Evolutionary conservation across 2,888 invertebrate species (phyloP), one percentile per base, ranked within the genome.

Genomic region (Cephus pulcher): DNA sequence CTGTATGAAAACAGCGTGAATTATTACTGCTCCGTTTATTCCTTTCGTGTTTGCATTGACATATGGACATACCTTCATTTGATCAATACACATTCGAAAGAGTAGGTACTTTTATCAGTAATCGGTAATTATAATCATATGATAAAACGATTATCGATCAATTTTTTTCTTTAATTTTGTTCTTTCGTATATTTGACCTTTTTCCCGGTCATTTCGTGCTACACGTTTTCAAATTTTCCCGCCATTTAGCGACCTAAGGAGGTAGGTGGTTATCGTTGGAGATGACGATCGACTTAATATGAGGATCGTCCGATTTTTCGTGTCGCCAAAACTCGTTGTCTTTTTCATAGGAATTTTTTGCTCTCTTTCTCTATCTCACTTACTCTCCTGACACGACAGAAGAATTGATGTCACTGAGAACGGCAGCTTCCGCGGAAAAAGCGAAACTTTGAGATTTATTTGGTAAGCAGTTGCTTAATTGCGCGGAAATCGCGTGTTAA

Each of bases 391-490:
- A 32, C 56, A 23, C 37, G 37, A 56, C 40, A 56, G 40, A 32
- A 30, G 71, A 76, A 73, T 75, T 73, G 76, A 70, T 76, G 75
- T 40, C 35, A 12, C 73, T 35, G 78, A 73, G 68, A 76, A 73
- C 71, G 32, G 32, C 74, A 35, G 75, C 76, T 34, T 30, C 34
- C 69, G 35, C 4, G 69, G 71, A 70, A 70, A 35, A 35, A 34
- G 69, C 73, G 32, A 74, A 79, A 76, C 76, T 79, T 76, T 76
- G 11, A 40, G 70, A 79, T 79, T 79, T 79, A 79, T 79, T 79
- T 79, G 76, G 76, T 74, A 76, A 79, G 70, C 79, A 74, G 79
- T 73, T 76, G 74, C 74, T 76, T 79, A 79, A 79, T 79, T 76
- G 76, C 74, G 69, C 70, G 79, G 79, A 79, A 79, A 79, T 79